Evolutionary conservation across 2,797 vertebrate species (phyloP), one percentile per base, ranked within the genome.

Genomic region (Gobionotothen gibberifrons): DNA sequence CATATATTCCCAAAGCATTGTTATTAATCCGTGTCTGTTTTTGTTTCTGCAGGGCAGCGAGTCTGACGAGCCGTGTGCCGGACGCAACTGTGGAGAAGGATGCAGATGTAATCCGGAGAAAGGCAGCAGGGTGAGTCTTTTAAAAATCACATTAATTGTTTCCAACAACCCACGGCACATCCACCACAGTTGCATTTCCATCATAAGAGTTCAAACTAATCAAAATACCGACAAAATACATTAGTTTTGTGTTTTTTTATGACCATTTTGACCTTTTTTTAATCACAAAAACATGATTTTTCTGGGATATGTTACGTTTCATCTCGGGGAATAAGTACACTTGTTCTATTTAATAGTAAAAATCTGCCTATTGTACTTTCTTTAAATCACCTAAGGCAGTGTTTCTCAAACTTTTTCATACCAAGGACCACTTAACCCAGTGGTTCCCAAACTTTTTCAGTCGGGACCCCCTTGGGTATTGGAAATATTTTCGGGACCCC

Each of bases 101-200:
- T 98, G 97, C 82, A 93, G 85, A 66, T 98, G 97, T 84, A 92
- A 94, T 85, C 96, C 96, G 1, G 95, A 97, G 91, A 98, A 98
- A 93, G 97, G 97, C 55, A 78, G 93, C 0, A 94, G 96, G 94
- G 97, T 98, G 93, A 96, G 97, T 94, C 46, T 1, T 1, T 39
- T 19, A 4, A 44, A 44, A 19, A 22, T 0, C 19, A 22, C 3
- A 9, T 26, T 26, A 3, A 15, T 39, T 29, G 13, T 62, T 19
- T 49, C 5, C 1, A 7, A 17, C 19, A 10, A 15, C 40, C 1
- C 32, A 36, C 32, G 54, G 48, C 19, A 17, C 15, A 2, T 47
- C 19, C 13, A 21, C 11, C 19, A 26, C 26, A 6, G 49, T 22
- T 21, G 19, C 48, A 49, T 52, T 52, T 66, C 26, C 12, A 11